Percentiles rank a stretch among this genome's conserved stretches.
These are phyloP conservation scores for Luperina testacea DNA, from an alignment of 2,888 invertebrate genomes.

Conservation along the genomic window DNA sequence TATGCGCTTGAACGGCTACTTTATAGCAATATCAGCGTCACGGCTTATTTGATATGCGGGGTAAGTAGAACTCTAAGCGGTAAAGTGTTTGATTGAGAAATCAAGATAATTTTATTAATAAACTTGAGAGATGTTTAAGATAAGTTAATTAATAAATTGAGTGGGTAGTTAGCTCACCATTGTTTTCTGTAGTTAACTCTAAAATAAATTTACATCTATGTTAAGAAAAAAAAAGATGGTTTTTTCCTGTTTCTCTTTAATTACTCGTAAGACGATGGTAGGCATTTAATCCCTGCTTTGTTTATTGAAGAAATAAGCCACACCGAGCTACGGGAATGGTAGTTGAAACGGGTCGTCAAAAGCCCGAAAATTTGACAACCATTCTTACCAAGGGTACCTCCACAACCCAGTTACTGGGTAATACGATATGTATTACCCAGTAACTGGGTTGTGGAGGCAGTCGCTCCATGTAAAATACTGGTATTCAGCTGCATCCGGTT, in stretches of 20 bases:
- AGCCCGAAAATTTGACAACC: no score
- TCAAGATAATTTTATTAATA: slow-evolving; percentile 20
- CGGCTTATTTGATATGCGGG: slow-evolving; percentile 47
- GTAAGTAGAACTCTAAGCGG: slow-evolving; percentile 33
- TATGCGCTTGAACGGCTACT: slow-evolving; percentile 69
- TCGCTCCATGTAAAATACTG: no score
- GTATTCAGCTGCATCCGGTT: no score
- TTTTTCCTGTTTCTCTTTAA: not conserved
- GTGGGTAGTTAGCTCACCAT: no score
- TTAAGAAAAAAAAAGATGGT: not conserved
- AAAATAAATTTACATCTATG: not conserved
- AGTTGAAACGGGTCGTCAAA: no score
- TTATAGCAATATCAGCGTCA: slow-evolving; percentile 45
- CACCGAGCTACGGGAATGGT: not conserved
- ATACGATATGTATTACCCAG: no score
- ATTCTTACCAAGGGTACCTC: no score
- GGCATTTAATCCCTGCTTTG: not conserved
- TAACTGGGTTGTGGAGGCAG: no score
- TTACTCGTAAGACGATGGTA: not conserved
- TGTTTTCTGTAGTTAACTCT: not conserved
- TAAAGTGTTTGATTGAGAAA: slow-evolving; percentile 33
- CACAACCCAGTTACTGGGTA: no score
- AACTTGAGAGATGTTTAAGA: not conserved
- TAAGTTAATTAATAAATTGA: not conserved
- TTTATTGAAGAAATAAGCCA: not conserved